Evolutionary conservation across 1,140 invertebrate genomes (phyloP).

Genomic region (Trinorchestia longiramus): DNA sequence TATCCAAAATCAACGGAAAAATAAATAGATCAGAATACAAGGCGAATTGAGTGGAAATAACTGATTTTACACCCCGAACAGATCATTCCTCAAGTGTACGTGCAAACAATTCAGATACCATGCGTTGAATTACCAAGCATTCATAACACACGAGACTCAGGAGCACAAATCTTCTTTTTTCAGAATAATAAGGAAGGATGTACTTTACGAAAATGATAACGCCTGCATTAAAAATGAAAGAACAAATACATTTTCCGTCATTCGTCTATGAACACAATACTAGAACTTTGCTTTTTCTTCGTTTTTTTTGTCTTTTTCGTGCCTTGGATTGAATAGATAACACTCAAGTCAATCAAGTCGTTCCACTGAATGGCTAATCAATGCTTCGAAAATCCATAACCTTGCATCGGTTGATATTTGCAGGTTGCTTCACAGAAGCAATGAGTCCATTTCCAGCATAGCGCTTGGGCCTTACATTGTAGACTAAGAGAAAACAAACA

Average conservation of each 20-base stretch:
- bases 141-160: neutral
- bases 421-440: neutral
- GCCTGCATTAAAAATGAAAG: too few relatives aligned
- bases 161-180: too few relatives aligned
- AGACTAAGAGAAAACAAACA: neutral
- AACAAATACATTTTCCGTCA: neutral
- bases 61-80: neutral
- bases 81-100: neutral
- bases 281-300: too few relatives aligned
- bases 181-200: too few relatives aligned
- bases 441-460: too few relatives aligned
- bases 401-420: neutral
- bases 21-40: neutral
- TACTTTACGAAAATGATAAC: too few relatives aligned
- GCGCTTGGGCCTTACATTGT: too few relatives aligned
- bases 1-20: neutral
- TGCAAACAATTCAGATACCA: neutral
- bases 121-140: neutral
- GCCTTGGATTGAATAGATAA: neutral
- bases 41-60: neutral
- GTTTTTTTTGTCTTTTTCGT: neutral
- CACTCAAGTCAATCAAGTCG: neutral
- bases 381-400: neutral
- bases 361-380: neutral
- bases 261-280: neutral